Evolutionary conservation across 2,113 vertebrate species (phyloP).

Genomic region (Silurus meridionalis): DNA sequence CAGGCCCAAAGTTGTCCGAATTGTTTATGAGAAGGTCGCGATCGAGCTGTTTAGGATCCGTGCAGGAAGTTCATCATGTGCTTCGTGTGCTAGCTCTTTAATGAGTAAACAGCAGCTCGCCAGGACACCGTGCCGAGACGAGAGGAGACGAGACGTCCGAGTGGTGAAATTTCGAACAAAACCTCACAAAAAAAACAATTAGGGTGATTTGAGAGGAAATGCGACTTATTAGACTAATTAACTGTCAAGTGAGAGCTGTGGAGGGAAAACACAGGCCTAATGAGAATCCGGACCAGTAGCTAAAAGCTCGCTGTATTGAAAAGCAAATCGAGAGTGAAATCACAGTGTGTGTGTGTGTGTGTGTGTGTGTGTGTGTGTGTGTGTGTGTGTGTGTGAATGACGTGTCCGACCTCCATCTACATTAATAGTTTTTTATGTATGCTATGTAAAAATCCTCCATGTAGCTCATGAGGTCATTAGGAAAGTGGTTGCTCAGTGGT

Average conservation of each 20-base stretch:
- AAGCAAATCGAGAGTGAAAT: not conserved
- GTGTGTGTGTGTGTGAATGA: no score
- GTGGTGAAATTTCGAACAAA: not conserved
- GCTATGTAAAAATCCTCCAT: no score
- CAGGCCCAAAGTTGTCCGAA: no score
- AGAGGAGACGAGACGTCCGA: not conserved
- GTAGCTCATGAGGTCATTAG: no score
- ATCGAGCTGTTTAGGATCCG: not conserved
- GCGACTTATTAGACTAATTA: constrained; percentile 56
- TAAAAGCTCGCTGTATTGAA: constrained; percentile 31
- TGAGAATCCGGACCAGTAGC: constrained; percentile 49
- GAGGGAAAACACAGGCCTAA: constrained; percentile 48
- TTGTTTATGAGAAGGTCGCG: not conserved
- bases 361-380: not conserved
- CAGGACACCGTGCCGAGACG: not conserved
- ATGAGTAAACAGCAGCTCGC: constrained; percentile 28
- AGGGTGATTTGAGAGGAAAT: constrained; percentile 45
- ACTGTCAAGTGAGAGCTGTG: constrained; percentile 47
- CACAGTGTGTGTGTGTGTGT: constrained; percentile 15
- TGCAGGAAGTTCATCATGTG: not conserved
- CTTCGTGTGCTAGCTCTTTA: constrained; percentile 12
- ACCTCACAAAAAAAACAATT: constrained; percentile 34
- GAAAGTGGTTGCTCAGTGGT: no score
- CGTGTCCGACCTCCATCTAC: no score
- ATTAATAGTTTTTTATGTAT: no score